phyloP scores from a whole-genome alignment of 2,113 vertebrate genomes.

The Thunnus maccoyii region DNA sequence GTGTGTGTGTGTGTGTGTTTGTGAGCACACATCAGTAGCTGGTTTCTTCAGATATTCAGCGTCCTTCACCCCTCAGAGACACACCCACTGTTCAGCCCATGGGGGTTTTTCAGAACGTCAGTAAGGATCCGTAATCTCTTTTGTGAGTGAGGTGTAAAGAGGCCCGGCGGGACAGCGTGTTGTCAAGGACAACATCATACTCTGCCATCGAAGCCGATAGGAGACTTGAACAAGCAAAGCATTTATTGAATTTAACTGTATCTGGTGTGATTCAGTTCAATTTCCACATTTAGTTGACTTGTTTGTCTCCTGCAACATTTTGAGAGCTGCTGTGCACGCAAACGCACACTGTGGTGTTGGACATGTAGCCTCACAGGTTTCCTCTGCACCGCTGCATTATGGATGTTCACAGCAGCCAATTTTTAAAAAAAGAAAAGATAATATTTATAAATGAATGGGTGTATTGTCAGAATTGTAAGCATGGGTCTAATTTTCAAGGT shows the following conservation, averaged over 20 bases:
- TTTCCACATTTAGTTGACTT: neutral
- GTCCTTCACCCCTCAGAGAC: neutral
- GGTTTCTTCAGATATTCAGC: slow-evolving; percentile 16
- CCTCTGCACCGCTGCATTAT: neutral
- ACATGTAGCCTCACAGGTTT: neutral
- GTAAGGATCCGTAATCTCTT: slow-evolving; percentile 24
- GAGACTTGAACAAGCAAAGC: neutral
- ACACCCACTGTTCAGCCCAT: neutral
- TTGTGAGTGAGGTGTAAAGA: slow-evolving; percentile 24
- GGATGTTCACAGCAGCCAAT: neutral
- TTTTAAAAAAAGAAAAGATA: no score
- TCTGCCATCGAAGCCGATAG: slow-evolving; percentile 7
- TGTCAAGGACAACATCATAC: slow-evolving; percentile 39
- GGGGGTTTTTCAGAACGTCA: slow-evolving; percentile 20
- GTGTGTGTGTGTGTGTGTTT: neutral
- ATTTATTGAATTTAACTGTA: slow-evolving; percentile 7
- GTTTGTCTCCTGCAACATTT: neutral
- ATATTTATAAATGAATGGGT: neutral
- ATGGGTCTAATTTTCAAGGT: no score
- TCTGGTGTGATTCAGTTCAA: neutral
- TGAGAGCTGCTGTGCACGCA: neutral
- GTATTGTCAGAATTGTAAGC: neutral
- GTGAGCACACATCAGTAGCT: neutral
- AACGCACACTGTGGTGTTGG: neutral
- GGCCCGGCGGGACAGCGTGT: slow-evolving; percentile 9